Base-by-base conservation (phyloP, 2,113 vertebrate genomes). In the Pagrus major region DNA sequence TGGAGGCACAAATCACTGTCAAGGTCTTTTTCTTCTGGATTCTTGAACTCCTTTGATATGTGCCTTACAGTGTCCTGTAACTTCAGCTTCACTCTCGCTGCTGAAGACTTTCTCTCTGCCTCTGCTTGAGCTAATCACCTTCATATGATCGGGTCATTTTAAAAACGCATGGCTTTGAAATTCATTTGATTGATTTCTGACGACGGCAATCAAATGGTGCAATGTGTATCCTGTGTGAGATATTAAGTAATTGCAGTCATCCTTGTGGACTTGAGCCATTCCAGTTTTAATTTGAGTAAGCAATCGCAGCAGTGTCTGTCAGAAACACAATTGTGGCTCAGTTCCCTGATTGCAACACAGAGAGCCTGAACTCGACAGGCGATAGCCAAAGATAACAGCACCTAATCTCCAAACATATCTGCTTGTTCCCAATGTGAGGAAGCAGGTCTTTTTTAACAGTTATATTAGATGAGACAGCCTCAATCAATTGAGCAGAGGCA, bases 391-490 rank as follows among this genome's bases (percentile, higher is more conserved):
- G 70, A 78, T 89, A 94, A 93, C 93, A 91, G 70, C 81, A 71
- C 64, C 66, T 72, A 90, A 92, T 94, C 92, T 93, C 70, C 79
- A 76, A 89, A 90, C 81, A 80, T 83, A 78, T 92, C 90, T 86
- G 59, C 67, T 64, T 14, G 20, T 87, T 87, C 80, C 85, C 81
- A 81, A 25, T 71, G 63, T 64, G 49, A 78, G 86, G 84, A 91
- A 81, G 81, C 67, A 58, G 66, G 59, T 85, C 64, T 65, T 86
- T 69, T 85, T 83, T 70, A 76, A 74, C 77, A 65, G 42, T 84
- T 88, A 33, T 84, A 91, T 94, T 91, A 68, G 76, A 90, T 91
- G 56, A 87, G 91, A 94, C 91, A 84, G 88, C 76, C 83, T 91
- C 89, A 84, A 90, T 91, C 88, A 88, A 89, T 90, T 49, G 51